A percentile compares a stretch with the other conserved stretches of the same genome.
Evolutionary conservation across 2,888 invertebrate genomes (phyloP).

Genomic region (Pyrrhia umbra): DNA sequence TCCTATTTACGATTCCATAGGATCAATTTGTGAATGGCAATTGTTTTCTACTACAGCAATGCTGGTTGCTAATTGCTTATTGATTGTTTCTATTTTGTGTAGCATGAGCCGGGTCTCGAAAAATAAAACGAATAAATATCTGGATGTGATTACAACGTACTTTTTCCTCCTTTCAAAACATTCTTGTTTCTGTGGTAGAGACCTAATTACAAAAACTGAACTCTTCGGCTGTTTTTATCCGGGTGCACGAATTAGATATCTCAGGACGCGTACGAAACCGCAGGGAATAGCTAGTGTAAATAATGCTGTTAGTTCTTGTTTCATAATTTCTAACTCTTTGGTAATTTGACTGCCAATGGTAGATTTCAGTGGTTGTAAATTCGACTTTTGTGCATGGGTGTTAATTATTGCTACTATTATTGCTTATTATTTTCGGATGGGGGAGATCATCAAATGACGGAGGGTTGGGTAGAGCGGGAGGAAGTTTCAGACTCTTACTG

Average conservation of each 20-base stretch:
- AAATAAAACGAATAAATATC: slow-evolving; percentile 10
- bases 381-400: no score
- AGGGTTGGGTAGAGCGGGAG: no score
- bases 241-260: no score
- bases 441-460: no score
- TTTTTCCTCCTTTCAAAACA: background rate
- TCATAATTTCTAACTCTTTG: background rate
- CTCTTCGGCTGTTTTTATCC: no score
- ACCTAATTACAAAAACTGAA: slow-evolving; percentile 1
- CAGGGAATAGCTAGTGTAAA: no score
- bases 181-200: background rate
- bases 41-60: slow-evolving; percentile 33
- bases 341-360: no score
- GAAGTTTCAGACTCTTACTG: no score
- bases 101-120: background rate
- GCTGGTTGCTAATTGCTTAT: slow-evolving; percentile 43
- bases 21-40: slow-evolving; percentile 39
- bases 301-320: background rate
- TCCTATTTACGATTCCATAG: slow-evolving; percentile 29
- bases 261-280: no score
- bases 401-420: no score
- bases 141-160: background rate
- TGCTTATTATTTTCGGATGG: no score
- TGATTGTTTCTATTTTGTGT: slow-evolving; percentile 37
- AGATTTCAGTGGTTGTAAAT: no score